Percentiles rank a stretch among this genome's conserved stretches.
Conservation (phyloP, 2,797 vertebrate species). For the Gymnoscopelus braueri region DNA sequence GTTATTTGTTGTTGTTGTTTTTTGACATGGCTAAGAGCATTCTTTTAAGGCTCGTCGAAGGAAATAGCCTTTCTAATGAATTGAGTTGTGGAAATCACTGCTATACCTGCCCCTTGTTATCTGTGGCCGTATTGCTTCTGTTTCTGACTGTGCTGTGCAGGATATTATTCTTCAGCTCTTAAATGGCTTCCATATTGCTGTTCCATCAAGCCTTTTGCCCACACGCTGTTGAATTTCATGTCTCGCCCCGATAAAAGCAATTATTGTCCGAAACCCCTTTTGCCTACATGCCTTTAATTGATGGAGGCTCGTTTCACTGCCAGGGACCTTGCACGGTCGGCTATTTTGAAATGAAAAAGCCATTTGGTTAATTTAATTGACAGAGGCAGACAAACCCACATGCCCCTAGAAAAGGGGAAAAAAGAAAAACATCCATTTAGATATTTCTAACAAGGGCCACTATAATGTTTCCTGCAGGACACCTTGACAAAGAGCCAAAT, state of each 20-base stretch:
- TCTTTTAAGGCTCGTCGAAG: constrained; percentile 33
- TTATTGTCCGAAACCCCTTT: constrained; percentile 35
- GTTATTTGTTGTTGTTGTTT: constrained; percentile 35
- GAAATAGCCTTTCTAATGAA: constrained; percentile 12
- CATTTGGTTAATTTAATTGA: constrained; percentile 65
- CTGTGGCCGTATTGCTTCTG: constrained; percentile 34
- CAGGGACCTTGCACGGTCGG: constrained; percentile 33
- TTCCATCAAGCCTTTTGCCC: constrained; percentile 34
- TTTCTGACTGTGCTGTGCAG: constrained; percentile 31
- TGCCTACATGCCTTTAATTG: constrained; percentile 44
- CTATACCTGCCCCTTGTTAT: constrained; percentile 22
- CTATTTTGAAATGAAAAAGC: constrained; percentile 54
- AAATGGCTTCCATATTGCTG: constrained; percentile 30
- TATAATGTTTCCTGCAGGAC: constrained; percentile 55
- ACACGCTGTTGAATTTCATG: constrained; percentile 30
- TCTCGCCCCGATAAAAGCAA: constrained; percentile 37
- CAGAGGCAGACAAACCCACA: constrained; percentile 44
- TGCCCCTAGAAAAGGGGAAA: constrained; percentile 51
- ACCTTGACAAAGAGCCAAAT: constrained; percentile 52
- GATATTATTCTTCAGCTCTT: constrained; percentile 35
- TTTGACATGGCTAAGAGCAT: constrained; percentile 48
- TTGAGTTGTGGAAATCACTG: constrained; percentile 23
- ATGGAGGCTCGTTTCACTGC: constrained; percentile 48
- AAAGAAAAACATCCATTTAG: constrained; percentile 36
- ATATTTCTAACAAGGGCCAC: constrained; percentile 45